Evolutionary conservation across 2,797 vertebrate genomes (phyloP), one percentile per base, ranked within the genome.

Genomic region (Thalassophryne amazonica): DNA sequence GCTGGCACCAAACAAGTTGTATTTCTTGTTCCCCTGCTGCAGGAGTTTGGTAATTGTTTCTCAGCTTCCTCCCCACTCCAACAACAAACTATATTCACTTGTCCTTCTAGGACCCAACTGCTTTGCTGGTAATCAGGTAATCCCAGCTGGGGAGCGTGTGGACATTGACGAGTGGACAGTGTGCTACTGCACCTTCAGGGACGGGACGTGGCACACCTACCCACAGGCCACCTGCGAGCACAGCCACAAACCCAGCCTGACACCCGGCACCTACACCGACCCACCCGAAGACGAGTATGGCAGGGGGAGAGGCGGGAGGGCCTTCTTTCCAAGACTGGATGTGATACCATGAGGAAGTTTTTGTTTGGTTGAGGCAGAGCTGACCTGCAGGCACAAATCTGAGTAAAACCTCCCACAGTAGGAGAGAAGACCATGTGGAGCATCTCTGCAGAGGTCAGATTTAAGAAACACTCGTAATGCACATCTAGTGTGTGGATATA

Each of bases 91-190:
- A 6, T 28, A 7, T 22, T 20, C 9, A 50, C 19, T 27, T 30
- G 30, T 16, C 12, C 0, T 46, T 42, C 3, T 4, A 93, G 91
- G 91, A 37, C 88, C 91, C 2, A 93, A 92, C 81, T 93, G 91
- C 69, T 93, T 89, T 18, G 91, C 81, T 0, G 89, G 90, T 6
- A 89, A 63, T 74, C 57, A 65, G 21, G 81, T 93, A 58, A 92
- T 93, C 57, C 75, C 89, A 3, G 90, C 86, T 0, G 91, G 91
- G 3, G 83, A 88, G 40, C 86, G 82, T 0, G 86, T 92, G 28
- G 56, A 88, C 67, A 69, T 89, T 1, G 84, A 88, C n/a, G 78
- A 83, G 45, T 41, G 25, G 33, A 89, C 77, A 1, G 90, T 90
- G 3, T 83, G 84, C 34, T 89, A 80, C 83, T 93, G 91, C 65